Evolutionary conservation across 92 coral and sea anemone species (phyloP).

Genomic region (Pocillopora grandis): DNA sequence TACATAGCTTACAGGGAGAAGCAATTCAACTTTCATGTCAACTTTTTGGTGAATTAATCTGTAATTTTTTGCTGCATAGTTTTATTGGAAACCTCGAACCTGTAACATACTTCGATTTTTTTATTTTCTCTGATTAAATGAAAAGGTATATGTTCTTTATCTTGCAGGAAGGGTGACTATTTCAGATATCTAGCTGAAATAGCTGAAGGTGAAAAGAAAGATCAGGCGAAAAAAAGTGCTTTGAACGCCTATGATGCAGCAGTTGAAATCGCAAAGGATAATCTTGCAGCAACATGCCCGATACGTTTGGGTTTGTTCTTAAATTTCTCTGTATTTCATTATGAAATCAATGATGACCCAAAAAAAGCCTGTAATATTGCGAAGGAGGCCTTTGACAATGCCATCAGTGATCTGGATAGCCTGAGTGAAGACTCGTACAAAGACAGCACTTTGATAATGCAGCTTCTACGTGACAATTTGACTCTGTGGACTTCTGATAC

Average conservation of each 20-base stretch:
- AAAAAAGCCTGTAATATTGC: conserved; percentile 71
- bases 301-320: conserved; percentile 83
- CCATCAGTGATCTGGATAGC: conserved; percentile 69
- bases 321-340: conserved; percentile 82
- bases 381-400: conserved; percentile 75
- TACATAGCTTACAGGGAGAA: no score
- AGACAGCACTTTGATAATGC: conserved; percentile 90
- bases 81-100: no score
- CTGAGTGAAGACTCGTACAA: conserved; percentile 75
- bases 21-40: no score
- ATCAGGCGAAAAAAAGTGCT: conserved; percentile 20
- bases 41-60: no score
- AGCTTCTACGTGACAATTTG: conserved; percentile 84
- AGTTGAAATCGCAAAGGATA: neutral
- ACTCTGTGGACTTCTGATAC: conserved; percentile 77
- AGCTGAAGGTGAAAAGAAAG: conserved; percentile 19
- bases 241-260: neutral
- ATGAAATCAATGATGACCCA: conserved; percentile 68
- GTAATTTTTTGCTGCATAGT: no score
- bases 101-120: no score
- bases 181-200: conserved; percentile 86
- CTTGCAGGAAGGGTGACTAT: conserved; percentile 86
- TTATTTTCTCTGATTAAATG: no score
- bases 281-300: conserved; percentile 61
- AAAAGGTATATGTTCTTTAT: neutral